Conservation (phyloP, 2,888 invertebrate species). For the Enchytraeus crypticus region DNA sequence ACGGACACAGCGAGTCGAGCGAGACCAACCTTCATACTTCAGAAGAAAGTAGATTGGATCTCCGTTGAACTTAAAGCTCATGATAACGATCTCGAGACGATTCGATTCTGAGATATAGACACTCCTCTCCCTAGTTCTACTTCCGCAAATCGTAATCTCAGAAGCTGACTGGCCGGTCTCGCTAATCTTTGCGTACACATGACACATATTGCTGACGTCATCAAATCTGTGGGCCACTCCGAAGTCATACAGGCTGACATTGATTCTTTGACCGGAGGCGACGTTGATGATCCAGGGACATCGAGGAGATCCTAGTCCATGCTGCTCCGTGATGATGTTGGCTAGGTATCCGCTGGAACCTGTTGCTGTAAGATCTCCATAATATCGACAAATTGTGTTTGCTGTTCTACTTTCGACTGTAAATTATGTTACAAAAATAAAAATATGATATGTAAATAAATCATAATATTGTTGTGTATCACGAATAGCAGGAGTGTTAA, state of each 20-base stretch:
- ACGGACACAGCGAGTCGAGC: too few relatives aligned
- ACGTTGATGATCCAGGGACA: slow-evolving; percentile 25
- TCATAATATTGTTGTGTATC: too few relatives aligned
- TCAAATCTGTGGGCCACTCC: slow-evolving; percentile 14
- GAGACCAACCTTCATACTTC: slow-evolving; percentile 20
- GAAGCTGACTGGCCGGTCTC: slow-evolving; percentile 12
- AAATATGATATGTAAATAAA: too few relatives aligned
- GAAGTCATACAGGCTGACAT: slow-evolving; percentile 26
- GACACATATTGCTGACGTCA: slow-evolving; percentile 13
- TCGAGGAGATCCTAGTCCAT: slow-evolving; percentile 10
- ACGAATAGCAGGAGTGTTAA: too few relatives aligned
- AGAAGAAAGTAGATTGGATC: slow-evolving; percentile 17
- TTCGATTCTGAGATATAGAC: slow-evolving; percentile 20
- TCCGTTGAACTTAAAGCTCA: neutral
- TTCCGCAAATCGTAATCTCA: slow-evolving; percentile 19
- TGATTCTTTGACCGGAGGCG: slow-evolving; percentile 19
- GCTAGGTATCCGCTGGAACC: slow-evolving; percentile 15
- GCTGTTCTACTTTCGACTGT: neutral
- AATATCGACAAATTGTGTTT: slow-evolving; percentile 1
- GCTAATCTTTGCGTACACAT: slow-evolving; percentile 17
- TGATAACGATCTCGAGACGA: slow-evolving; percentile 13
- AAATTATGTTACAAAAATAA: too few relatives aligned
- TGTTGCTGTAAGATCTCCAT: slow-evolving; percentile 2
- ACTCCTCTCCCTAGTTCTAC: slow-evolving; percentile 11
- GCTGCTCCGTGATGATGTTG: slow-evolving; percentile 16